These are phyloP conservation scores for Parthenolecanium corni DNA, from an alignment of 2,888 invertebrate species.

Conservation along the genomic window DNA sequence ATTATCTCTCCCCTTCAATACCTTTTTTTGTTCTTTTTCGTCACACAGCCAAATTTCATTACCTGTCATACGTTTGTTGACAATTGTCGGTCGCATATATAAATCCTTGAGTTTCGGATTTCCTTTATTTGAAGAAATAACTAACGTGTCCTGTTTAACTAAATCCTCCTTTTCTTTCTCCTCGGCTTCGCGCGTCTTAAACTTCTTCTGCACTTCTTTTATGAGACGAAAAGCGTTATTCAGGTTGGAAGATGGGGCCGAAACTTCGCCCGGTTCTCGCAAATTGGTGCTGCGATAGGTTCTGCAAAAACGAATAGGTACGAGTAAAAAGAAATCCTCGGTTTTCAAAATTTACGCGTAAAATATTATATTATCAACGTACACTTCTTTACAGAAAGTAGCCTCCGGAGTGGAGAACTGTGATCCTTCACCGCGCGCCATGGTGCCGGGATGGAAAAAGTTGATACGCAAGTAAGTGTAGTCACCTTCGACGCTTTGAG, in stretches of 20 bases:
- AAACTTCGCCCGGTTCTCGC: conserved; percentile 90
- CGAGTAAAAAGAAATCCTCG: not conserved
- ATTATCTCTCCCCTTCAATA: not conserved
- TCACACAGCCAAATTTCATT: conserved; percentile 33
- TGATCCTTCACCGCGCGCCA: conserved; percentile 85
- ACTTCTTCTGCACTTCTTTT: conserved; percentile 98
- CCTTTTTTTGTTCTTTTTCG: not conserved
- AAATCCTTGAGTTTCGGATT: conserved; percentile 96
- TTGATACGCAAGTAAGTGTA: conserved; percentile 96
- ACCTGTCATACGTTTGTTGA: conserved; percentile 86
- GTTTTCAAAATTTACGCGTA: not conserved
- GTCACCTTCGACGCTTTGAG: conserved; percentile 96
- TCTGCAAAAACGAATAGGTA: conserved; percentile 40
- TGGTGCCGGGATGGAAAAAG: conserved; percentile 96
- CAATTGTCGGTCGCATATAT: conserved; percentile 97
- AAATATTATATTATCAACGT: conserved; percentile 40
- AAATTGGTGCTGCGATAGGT: conserved; percentile 95
- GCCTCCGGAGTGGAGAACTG: conserved; percentile 89
- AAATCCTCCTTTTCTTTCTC: conserved; percentile 97
- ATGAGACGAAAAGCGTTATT: conserved; percentile 95
- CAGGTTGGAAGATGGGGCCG: conserved; percentile 87
- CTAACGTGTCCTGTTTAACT: conserved; percentile 93
- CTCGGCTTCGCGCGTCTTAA: conserved; percentile 95
- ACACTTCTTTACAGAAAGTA: conserved; percentile 96
- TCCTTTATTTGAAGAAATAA: conserved; percentile 88